Conservation (phyloP, 2,888 invertebrate species). For the Hipparchia sbordonii region DNA sequence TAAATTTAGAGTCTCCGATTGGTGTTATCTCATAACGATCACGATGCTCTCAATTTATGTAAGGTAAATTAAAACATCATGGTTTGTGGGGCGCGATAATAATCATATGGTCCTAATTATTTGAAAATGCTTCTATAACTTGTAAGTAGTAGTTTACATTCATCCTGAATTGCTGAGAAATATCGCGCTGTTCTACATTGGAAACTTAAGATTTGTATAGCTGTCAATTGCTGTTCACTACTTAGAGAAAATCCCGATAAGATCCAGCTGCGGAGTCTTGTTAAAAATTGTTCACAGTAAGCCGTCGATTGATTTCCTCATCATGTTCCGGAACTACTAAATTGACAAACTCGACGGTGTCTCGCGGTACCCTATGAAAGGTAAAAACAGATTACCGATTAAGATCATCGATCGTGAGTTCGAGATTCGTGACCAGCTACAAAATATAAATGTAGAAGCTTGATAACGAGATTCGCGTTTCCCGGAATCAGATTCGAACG, state of each 20-base stretch:
- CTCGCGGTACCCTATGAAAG: neutral
- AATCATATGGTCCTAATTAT: neutral
- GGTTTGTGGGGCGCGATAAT: neutral
- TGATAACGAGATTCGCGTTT: neutral
- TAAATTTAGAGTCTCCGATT: neutral
- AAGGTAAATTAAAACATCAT: neutral
- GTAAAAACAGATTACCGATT: conserved; percentile 1
- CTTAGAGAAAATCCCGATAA: neutral
- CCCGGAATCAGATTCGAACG: neutral
- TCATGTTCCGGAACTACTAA: neutral
- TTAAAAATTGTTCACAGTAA: neutral
- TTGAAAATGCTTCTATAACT: neutral
- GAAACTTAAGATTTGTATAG: neutral
- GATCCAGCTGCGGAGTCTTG: neutral
- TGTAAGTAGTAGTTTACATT: neutral
- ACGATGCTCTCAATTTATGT: neutral
- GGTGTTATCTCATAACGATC: neutral
- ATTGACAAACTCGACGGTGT: neutral
- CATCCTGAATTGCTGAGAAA: neutral
- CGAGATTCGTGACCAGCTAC: neutral
- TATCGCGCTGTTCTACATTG: neutral
- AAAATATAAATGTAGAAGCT: neutral
- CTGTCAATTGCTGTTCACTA: neutral
- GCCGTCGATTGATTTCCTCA: neutral
- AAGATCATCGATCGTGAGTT: neutral